Conservation (phyloP, 2,888 invertebrate genomes). For the Dolichopus griseipennis region DNA sequence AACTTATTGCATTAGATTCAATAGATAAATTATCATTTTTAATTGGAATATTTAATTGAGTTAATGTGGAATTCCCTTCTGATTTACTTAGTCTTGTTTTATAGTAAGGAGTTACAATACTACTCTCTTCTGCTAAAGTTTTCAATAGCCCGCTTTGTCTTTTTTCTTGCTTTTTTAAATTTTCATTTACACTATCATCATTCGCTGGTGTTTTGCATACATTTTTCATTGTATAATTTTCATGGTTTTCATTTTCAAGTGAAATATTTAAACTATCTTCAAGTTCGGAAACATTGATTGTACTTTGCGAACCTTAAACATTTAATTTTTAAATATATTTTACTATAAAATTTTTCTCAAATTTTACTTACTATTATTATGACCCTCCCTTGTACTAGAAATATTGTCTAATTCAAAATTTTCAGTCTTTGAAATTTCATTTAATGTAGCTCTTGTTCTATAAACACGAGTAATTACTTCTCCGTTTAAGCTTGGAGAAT, state of each 20-base stretch:
- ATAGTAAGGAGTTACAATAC: too few relatives aligned
- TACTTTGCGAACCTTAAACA: not conserved
- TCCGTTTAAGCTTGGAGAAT: too few relatives aligned
- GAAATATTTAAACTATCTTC: not conserved
- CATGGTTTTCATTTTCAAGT: too few relatives aligned
- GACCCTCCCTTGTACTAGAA: not conserved
- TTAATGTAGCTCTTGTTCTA: too few relatives aligned
- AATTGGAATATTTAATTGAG: not conserved
- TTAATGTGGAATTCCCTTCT: not conserved
- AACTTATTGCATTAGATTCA: not conserved
- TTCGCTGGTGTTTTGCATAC: too few relatives aligned
- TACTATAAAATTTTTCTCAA: too few relatives aligned
- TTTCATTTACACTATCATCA: not conserved
- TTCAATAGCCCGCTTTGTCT: not conserved
- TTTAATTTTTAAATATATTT: too few relatives aligned
- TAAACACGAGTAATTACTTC: too few relatives aligned
- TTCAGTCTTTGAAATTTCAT: not conserved
- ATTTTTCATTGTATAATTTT: too few relatives aligned
- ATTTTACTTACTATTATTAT: not conserved
- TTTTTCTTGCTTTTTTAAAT: not conserved
- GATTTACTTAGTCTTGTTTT: not conserved
- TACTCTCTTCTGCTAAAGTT: not conserved
- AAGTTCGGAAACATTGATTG: not conserved
- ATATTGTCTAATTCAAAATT: not conserved
- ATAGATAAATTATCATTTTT: too few relatives aligned